Evolutionary conservation across 2,888 invertebrate genomes (phyloP).

Genomic region (Acanthopleura granulata): DNA sequence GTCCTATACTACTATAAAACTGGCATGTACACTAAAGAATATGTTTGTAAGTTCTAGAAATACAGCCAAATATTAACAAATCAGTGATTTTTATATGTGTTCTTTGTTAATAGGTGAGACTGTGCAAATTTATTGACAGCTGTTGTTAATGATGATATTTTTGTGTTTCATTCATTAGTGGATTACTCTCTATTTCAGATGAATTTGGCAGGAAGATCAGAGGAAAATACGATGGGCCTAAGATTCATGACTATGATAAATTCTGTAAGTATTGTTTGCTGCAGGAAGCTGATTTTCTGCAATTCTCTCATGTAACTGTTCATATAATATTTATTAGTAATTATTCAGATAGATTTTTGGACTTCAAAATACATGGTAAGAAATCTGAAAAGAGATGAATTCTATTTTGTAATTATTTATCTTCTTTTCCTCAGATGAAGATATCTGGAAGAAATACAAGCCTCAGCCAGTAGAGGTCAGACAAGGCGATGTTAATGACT

Average conservation of each 20-base stretch:
- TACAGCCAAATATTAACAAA: no score
- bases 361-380: background rate
- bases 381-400: background rate
- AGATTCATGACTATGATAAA: constrained; percentile 96
- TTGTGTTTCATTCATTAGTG: background rate
- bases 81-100: no score
- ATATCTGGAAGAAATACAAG: constrained; percentile 96
- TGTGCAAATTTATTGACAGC: no score
- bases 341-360: background rate
- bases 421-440: constrained; percentile 79
- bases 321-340: no score
- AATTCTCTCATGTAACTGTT: no score
- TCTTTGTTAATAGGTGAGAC: no score
- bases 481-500: constrained; percentile 94
- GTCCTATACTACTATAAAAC: no score
- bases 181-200: constrained; percentile 51
- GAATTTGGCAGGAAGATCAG: constrained; percentile 80
- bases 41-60: no score
- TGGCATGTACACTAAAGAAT: no score
- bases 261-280: constrained; percentile 79
- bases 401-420: background rate
- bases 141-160: no score
- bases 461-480: constrained; percentile 98
- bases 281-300: background rate
- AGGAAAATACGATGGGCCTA: constrained; percentile 83